Evolutionary conservation across 2,797 vertebrate genomes (phyloP), one percentile per base, ranked within the genome.

Genomic region (Galagoides demidoff): DNA sequence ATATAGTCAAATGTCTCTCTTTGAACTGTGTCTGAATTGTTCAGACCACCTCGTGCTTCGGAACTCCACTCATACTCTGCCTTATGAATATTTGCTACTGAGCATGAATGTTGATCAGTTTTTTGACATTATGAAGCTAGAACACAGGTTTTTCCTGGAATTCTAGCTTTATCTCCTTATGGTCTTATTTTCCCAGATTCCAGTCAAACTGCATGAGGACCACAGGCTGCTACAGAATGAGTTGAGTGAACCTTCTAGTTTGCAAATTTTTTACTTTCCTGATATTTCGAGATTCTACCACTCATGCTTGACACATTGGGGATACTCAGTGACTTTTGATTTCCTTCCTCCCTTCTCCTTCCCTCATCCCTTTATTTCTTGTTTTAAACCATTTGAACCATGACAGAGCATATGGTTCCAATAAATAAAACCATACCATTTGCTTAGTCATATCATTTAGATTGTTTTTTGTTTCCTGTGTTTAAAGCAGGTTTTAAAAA

Each of bases 371-470:
- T 86, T 27, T 66, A 25, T 37, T 76, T 45, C 29, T 85, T 94
- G 88, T 88, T 85, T 94, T 83, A 95, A 90, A 84, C 22, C 7
- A 85, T 31, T 87, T 71, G 39, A 89, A 86, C 25, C 19, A 66
- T 57, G 10, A 61, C 52, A 71, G 31, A 92, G 17, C 78, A 89
- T 66, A 57, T 52, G 22, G 49, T 94, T 94, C 82, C 70, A 79
- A 85, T 90, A 86, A 83, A 87, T 49, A 89, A 79, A 91, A 63
- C 8, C 52, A 82, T 13, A 49, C 45, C 2, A 90, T 85, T 95
- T 90, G 4, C 43, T 82, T 89, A 79, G 85, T 77, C 43, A 77
- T 88, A 89, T 71, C 12, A 81, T 63, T 92, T 79, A 70, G 7
- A 23, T 74, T 39, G 2, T 71, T 84, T 82, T 92, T 79, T 52